Base-by-base conservation (phyloP, 2,113 vertebrate species). In the Rhea pennata region DNA sequence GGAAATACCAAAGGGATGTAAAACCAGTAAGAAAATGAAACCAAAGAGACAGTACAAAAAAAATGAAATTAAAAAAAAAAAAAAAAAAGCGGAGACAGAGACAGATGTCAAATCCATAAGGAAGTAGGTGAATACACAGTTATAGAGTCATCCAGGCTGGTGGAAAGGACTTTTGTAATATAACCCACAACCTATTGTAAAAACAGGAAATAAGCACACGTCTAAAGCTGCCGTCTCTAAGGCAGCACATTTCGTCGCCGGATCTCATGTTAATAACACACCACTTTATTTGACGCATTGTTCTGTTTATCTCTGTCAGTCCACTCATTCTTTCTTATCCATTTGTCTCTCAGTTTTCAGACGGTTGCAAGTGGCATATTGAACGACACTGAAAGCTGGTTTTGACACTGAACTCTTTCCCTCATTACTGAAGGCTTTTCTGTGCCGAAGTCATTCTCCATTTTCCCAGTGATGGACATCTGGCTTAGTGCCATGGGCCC, bases 381-480 rank as follows among this genome's bases (percentile, higher is more conserved):
- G 86, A 89, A 59, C 4, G 0, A 56, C 75, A 91, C 48, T 83
- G 89, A 86, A 93, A 95, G 92, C 71, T 95, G 46, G 0, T 87
- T 95, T 77, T 93, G 78, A 95, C 83, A 75, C 29, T 73, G 75
- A 86, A 70, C 58, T 87, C 62, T 84, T 71, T 61, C 70, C 88
- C 79, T 88, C 53, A 6, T 84, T 91, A 72, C 40, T 84, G 80
- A 92, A 88, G 66, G 83, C 48, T 83, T 92, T 90, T 81, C 87
- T 90, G 75, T 71, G 71, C 67, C 56, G 89, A 88, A 93, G 73
- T 78, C 85, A 79, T 84, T 81, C 87, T 84, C 48, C 74, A 40
- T 92, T 96, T 96, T 90, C 84, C 71, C 66, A n/a, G 51, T 95
- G 93, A 94, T 82, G 83, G 92, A 93, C 86, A 36, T 66, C 31